A percentile compares a stretch with the other conserved stretches of the same genome.
Conservation (phyloP, 2,797 vertebrate species). For the Poecile montanus region DNA sequence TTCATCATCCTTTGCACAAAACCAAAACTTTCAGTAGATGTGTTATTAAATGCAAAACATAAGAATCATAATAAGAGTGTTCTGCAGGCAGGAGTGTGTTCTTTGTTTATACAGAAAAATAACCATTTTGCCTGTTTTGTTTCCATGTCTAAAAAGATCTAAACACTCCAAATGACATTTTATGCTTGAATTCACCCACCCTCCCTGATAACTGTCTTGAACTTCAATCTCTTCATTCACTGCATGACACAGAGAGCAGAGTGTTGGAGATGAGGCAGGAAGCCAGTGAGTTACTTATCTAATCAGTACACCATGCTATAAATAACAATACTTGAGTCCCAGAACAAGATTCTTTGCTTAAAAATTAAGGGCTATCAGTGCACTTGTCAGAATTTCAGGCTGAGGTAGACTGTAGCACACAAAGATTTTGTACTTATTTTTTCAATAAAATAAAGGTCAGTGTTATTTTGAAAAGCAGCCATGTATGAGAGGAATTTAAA, state of each 20-base stretch:
- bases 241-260: neutral
- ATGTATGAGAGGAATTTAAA: neutral
- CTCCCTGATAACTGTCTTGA: neutral
- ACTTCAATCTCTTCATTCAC: neutral
- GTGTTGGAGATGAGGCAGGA: neutral
- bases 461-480: neutral
- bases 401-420: neutral
- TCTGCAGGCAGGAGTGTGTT: neutral
- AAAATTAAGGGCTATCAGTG: neutral
- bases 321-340: neutral
- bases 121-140: neutral
- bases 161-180: neutral
- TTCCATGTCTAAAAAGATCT: neutral
- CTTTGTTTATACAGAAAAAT: neutral
- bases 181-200: neutral
- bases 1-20: neutral
- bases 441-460: neutral
- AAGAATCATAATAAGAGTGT: neutral
- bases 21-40: neutral
- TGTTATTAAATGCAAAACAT: neutral
- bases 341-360: neutral
- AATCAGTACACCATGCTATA: neutral
- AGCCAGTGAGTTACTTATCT: neutral
- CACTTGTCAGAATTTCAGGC: neutral
- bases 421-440: neutral